Evolutionary conservation across 2,797 vertebrate species (phyloP).

Genomic region (Mionectes olivaceus): DNA sequence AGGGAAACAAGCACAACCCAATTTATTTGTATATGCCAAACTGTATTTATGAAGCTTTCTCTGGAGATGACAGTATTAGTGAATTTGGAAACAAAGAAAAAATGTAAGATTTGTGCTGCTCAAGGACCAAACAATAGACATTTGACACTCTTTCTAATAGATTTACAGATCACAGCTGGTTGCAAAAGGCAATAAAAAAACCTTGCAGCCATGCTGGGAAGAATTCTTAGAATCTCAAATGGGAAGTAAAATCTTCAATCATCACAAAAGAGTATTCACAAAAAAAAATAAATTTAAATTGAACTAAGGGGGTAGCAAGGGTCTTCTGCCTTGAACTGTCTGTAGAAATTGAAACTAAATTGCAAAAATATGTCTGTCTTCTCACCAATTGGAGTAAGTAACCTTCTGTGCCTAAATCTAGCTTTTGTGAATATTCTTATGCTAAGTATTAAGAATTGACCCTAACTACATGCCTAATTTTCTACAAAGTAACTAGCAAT

Average conservation of each 20-base stretch:
- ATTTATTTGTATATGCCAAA: background rate
- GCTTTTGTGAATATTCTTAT: background rate
- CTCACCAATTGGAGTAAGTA: background rate
- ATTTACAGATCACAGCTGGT: background rate
- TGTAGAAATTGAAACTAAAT: background rate
- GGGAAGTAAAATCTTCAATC: background rate
- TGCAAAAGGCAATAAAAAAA: background rate
- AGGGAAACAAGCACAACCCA: background rate
- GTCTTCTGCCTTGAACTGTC: background rate
- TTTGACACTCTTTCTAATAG: background rate
- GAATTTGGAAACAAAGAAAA: slow-evolving; percentile 18
- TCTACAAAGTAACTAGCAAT: background rate
- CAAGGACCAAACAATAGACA: background rate
- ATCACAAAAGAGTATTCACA: background rate
- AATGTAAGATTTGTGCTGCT: background rate
- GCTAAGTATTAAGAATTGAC: background rate
- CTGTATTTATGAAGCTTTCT: background rate
- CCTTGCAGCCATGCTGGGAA: background rate
- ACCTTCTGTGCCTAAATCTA: background rate
- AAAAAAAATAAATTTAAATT: background rate
- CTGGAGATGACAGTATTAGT: slow-evolving; percentile 16
- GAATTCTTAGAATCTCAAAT: slow-evolving; percentile 1
- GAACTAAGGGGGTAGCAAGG: background rate
- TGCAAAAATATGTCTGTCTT: background rate
- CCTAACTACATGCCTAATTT: background rate